Evolutionary conservation across 2,888 invertebrate genomes (phyloP).

Genomic region (Cosmia trapezina): DNA sequence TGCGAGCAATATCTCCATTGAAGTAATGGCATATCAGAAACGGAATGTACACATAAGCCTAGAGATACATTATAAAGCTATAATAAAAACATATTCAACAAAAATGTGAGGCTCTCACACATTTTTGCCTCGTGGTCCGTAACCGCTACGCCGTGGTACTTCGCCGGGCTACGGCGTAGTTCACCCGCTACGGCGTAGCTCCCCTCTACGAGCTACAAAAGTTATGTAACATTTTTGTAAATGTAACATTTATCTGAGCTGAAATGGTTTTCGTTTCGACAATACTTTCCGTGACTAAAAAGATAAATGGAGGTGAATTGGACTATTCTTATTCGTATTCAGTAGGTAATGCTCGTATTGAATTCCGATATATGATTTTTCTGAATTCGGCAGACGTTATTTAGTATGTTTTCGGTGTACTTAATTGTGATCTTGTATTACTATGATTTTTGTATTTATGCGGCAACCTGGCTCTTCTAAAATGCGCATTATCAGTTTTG

Average conservation of each 20-base stretch:
- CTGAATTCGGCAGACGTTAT: constrained; percentile 15
- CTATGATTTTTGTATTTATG: not conserved
- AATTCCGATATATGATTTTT: constrained; percentile 17
- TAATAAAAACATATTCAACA: constrained; percentile 16
- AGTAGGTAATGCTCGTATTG: constrained; percentile 28
- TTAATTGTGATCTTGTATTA: not conserved
- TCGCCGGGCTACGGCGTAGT: constrained; percentile 52
- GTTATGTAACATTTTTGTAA: constrained; percentile 44
- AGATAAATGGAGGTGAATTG: constrained; percentile 38
- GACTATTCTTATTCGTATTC: constrained; percentile 33
- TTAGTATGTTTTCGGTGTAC: not conserved
- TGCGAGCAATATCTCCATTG: not conserved
- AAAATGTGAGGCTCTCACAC: not conserved
- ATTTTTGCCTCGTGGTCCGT: constrained; percentile 38
- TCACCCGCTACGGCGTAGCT: constrained; percentile 31
- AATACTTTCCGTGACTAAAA: constrained; percentile 53
- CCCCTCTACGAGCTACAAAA: constrained; percentile 34
- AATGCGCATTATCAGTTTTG: not conserved
- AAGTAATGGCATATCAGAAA: too few species aligned
- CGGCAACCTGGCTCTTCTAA: not conserved
- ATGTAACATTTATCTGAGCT: constrained; percentile 41
- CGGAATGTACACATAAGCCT: not conserved
- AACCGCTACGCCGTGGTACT: constrained; percentile 46
- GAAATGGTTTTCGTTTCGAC: constrained; percentile 37
- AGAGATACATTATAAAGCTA: not conserved